Percentiles rank a stretch among this genome's conserved stretches.
Evolutionary conservation across 2,113 vertebrate species (phyloP).

Genomic region (Corapipo altera): DNA sequence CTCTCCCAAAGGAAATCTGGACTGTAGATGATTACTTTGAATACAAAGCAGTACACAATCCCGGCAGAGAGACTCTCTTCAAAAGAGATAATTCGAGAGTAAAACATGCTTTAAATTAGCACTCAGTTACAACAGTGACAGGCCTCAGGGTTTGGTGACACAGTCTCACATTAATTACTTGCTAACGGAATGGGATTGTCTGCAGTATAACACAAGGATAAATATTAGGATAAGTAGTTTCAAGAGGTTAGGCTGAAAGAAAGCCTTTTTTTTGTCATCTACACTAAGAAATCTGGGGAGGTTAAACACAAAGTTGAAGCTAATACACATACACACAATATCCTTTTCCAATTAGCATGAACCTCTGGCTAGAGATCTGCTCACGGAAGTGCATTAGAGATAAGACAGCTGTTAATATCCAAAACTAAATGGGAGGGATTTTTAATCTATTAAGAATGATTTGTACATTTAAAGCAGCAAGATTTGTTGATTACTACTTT

Average conservation of each 20-base stretch:
- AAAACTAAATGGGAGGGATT: background rate
- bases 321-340: background rate
- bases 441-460: background rate
- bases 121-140: conserved; percentile 5
- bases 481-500: background rate
- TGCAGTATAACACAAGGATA: background rate
- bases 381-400: background rate
- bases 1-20: conserved; percentile 45
- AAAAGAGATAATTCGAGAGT: conserved; percentile 39
- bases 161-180: conserved; percentile 6
- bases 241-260: background rate
- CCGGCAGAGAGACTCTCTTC: conserved; percentile 25
- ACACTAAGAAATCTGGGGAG: background rate
- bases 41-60: conserved; percentile 53
- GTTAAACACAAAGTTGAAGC: background rate
- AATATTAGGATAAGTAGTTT: conserved; percentile 42
- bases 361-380: background rate
- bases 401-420: background rate
- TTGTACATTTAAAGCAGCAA: background rate
- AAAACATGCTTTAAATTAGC: conserved; percentile 51
- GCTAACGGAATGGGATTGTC: background rate
- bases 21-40: conserved; percentile 39
- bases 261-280: background rate
- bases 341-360: background rate
- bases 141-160: conserved; percentile 33